Base-by-base conservation (phyloP, 2,113 vertebrate genomes). In the Osmerus mordax region DNA sequence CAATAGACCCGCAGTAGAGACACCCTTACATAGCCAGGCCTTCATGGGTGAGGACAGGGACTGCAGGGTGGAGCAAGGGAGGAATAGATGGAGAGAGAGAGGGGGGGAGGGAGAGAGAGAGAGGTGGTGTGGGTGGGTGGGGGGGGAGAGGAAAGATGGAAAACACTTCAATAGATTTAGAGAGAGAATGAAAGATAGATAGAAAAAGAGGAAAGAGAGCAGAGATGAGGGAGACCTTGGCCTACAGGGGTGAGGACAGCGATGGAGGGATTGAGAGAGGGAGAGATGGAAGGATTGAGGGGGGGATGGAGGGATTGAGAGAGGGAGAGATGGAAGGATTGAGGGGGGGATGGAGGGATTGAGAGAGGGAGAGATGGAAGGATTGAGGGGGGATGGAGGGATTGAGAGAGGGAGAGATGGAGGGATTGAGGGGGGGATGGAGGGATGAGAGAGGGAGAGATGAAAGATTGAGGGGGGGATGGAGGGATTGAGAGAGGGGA, bases 1-100 rank as follows among this genome's bases (percentile, higher is more conserved):
- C 87, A 90, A 90, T 89, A 78, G 88, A 75, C 60, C 62, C 21
- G 61, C 71, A 84, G 81, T 81, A 84, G 66, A 74, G 75, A 32
- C 6, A 21, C 21, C 23, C 15, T 29, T 7, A 28, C 15, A 61
- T 23, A 64, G 62, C 5, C 28, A 18, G 62, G 29, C 25, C 29
- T 64, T 36, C 6, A 25, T 28, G 16, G 23, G 14, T 9, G 23
- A 56, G 14, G 54, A n/a, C 53, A 36, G 47, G 6, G 77, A 83
- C 62, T 59, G 14, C 5, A 53, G 12, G 53, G 51, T 12, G 19
- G 29, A 16, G 54, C 81, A 73, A 66, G 71, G 79, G 65, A 79
- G 72, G 67, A 76, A 75, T 79, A 58, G 54, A 67, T 16, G 72
- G 64, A 13, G 51, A 19, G 59, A 69, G 74, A 56, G 29, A 13